Evolutionary conservation across 2,888 invertebrate species (phyloP).

Genomic region (Hydrotaea cyrtoneurina): DNA sequence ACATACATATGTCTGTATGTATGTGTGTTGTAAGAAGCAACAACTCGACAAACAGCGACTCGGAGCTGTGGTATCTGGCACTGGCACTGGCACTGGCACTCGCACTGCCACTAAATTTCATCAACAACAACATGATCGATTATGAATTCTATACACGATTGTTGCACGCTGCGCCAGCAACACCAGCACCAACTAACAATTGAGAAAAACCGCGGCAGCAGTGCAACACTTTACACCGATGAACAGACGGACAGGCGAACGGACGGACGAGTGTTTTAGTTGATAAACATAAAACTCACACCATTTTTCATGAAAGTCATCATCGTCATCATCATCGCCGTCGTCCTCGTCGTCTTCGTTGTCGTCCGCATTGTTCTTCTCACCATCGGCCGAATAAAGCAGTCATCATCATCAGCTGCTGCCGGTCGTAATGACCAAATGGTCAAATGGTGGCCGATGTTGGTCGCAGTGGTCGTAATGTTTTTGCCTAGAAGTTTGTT

Average conservation of each 20-base stretch:
- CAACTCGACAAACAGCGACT: background rate
- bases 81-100: background rate
- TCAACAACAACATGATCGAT: constrained; percentile 69
- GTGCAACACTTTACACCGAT: background rate
- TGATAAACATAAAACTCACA: constrained; percentile 44
- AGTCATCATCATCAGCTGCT: constrained; percentile 50
- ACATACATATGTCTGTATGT: background rate
- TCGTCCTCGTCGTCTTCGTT: constrained; percentile 3
- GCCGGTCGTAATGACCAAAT: constrained; percentile 55
- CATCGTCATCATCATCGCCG: constrained; percentile 5
- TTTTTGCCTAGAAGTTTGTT: constrained; percentile 65
- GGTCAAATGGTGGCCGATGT: constrained; percentile 23
- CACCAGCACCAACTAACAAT: constrained; percentile 45
- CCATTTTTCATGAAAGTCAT: constrained; percentile 47
- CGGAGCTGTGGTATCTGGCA: background rate
- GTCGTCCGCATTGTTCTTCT: constrained; percentile 37
- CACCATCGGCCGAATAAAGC: constrained; percentile 33
- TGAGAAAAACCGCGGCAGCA: constrained; percentile 1
- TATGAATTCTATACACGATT: constrained; percentile 76
- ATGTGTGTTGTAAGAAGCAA: constrained; percentile 53
- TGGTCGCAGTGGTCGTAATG: constrained; percentile 46
- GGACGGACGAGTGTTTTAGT: constrained; percentile 6
- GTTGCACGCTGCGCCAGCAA: constrained; percentile 67
- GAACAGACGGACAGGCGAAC: background rate
- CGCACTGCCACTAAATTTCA: background rate